phyloP scores from a whole-genome alignment of 2,888 invertebrate species.

The Netelia virgata region DNA sequence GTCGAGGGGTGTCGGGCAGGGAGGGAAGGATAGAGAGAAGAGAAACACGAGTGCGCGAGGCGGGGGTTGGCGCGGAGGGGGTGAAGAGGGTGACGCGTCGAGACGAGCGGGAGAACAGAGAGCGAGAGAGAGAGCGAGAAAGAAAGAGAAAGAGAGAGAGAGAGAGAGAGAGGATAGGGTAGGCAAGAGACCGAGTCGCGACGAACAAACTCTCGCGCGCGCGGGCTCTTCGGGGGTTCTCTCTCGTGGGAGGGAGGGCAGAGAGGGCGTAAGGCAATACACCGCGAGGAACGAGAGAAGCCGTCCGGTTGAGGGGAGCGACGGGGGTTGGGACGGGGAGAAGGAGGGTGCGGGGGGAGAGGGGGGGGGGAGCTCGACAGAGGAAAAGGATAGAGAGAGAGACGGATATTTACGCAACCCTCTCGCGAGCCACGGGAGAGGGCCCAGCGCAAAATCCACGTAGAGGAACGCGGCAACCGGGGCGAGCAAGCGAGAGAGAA shows the following conservation, averaged over 20 bases:
- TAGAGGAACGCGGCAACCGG: slow-evolving; percentile 64
- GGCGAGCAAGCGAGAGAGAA: slow-evolving; percentile 21
- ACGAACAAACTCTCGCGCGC: slow-evolving; percentile 49
- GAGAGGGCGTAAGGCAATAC: slow-evolving; percentile 47
- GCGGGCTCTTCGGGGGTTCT: slow-evolving; percentile 48
- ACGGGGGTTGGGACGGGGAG: slow-evolving; percentile 60
- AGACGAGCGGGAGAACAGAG: slow-evolving; percentile 18
- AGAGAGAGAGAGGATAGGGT: slow-evolving; percentile 56
- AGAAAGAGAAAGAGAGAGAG: slow-evolving; percentile 63
- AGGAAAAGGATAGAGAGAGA: slow-evolving; percentile 63
- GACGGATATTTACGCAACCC: slow-evolving; percentile 82
- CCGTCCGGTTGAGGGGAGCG: slow-evolving; percentile 21
- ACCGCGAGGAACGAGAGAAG: slow-evolving; percentile 11
- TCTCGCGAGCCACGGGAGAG: slow-evolving; percentile 72
- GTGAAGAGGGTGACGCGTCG: slow-evolving; percentile 48
- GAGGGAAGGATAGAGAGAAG: slow-evolving; percentile 56
- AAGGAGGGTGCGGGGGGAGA: slow-evolving; percentile 57
- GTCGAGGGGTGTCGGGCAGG: slow-evolving; percentile 60
- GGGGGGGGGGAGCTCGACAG: slow-evolving; percentile 53
- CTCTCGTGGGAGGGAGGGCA: slow-evolving; percentile 50
- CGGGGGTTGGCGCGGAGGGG: slow-evolving; percentile 10
- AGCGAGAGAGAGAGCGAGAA: slow-evolving; percentile 61
- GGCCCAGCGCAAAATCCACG: slow-evolving; percentile 68
- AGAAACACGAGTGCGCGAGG: slow-evolving; percentile 40
- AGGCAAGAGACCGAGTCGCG: slow-evolving; percentile 43